Base-by-base conservation (phyloP, 2,113 vertebrate genomes). In the Prunella fulvescens region DNA sequence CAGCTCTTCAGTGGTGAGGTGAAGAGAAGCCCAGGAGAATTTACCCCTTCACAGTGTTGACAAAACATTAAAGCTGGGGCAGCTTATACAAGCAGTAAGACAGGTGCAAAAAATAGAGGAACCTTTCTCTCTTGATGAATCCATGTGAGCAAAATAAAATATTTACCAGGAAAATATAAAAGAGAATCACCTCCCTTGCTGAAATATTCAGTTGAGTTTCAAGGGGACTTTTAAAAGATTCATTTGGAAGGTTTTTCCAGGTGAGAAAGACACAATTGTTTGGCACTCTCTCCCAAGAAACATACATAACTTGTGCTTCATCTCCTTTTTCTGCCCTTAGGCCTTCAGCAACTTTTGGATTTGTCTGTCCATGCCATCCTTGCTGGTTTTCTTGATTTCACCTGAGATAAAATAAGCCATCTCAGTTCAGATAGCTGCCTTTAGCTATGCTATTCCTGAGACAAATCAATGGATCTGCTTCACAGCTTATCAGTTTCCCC, bases 151-250 rank as follows among this genome's bases (percentile, higher is more conserved):
- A 92, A 93, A 93, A 86, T 95, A 77, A 97, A 97, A 88, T 86
- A 95, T 96, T 96, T 95, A 95, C 28, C 29, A 93, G 57, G 64
- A 88, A 92, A 91, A 91, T 53, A 86, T 53, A 83, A 62, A 89
- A 65, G 24, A 91, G 14, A 83, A 91, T 86, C 45, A 90, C 79
- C 47, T 94, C n/a, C 71, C 11, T 28, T 65, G 29, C 69, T 97
- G 66, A 92, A 96, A 90, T 90, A 97, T 96, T 94, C 64, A 93
- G 54, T 13, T 35, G 29, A 20, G 19, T 89, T 94, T 86, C 83
- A 90, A 35, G 72, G 84, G 81, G 60, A 88, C 65, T 81, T 92
- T 81, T 84, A 70, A 96, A 96, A 93, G 39, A 91, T 96, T 95
- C 33, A 95, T 91, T 72, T 44, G 35, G 66, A 58, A 90, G 66